phyloP scores from a whole-genome alignment of 2,888 invertebrate species.

The Caradrina kadenii region DNA sequence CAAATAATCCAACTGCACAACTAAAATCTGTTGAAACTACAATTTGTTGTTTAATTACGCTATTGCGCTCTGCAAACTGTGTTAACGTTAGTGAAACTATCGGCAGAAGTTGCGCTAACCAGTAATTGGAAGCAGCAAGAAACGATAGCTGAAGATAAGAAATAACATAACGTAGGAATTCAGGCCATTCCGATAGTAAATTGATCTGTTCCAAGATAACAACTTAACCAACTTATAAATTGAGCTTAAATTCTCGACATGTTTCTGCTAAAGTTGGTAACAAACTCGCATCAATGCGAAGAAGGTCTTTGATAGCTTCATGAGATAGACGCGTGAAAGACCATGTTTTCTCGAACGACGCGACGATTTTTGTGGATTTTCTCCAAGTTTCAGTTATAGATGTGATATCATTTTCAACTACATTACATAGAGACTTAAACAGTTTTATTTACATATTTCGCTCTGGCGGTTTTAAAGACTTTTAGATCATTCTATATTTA shows the following conservation, averaged over 20 bases:
- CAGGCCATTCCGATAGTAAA: conserved; percentile 32
- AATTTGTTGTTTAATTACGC: conserved; percentile 38
- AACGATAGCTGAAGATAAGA: conserved; percentile 29
- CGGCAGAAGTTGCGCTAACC: conserved; percentile 26
- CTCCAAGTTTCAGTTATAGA: neutral
- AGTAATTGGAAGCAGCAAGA: conserved; percentile 43
- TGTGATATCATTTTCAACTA: conserved; percentile 16
- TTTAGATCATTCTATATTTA: neutral
- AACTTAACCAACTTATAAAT: conserved; percentile 46
- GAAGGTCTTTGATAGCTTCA: conserved; percentile 31
- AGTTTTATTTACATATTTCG: neutral
- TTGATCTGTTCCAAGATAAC: conserved; percentile 50
- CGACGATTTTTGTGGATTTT: conserved; percentile 4
- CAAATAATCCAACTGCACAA: conserved; percentile 31
- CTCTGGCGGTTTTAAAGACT: conserved; percentile 1
- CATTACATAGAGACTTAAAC: neutral
- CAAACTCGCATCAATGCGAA: conserved; percentile 39
- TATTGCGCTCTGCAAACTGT: conserved; percentile 35
- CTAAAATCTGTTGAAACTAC: conserved; percentile 44
- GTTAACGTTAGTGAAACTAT: conserved; percentile 38
- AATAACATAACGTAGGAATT: conserved; percentile 41
- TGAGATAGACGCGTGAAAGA: conserved; percentile 27
- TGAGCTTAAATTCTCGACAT: conserved; percentile 50
- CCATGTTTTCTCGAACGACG: conserved; percentile 30
- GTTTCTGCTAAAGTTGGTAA: conserved; percentile 41